These are phyloP conservation scores for Cryptus viduatorius DNA, from an alignment of 2,888 invertebrate genomes.

Conservation along the genomic window DNA sequence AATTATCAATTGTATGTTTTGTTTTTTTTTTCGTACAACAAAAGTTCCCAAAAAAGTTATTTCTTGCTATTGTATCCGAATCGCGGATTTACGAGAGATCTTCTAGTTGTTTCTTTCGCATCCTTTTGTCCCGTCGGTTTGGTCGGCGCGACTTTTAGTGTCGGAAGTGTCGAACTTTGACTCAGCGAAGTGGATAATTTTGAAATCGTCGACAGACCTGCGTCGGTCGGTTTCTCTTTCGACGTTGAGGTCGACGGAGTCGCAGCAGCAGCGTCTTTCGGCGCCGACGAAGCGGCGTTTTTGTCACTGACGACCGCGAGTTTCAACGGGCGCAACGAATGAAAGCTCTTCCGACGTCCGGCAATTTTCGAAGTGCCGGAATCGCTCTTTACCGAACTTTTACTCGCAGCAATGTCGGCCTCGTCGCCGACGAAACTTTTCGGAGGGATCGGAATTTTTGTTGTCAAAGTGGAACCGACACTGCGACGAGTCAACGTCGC, in stretches of 20 bases:
- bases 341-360: slow-evolving; percentile 51
- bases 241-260: background rate
- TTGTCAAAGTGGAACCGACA: slow-evolving; percentile 34
- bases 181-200: background rate
- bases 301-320: slow-evolving; percentile 33
- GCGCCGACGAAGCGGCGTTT: background rate
- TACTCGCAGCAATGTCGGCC: background rate
- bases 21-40: background rate
- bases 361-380: slow-evolving; percentile 46
- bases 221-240: background rate
- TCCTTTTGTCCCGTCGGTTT: slow-evolving; percentile 3
- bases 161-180: background rate
- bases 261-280: slow-evolving; percentile 32
- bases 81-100: background rate
- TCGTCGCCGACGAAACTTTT: background rate
- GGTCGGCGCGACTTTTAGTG: slow-evolving; percentile 3
- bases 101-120: background rate
- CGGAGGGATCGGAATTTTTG: slow-evolving; percentile 32
- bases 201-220: background rate
- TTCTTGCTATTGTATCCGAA: background rate
- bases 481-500: slow-evolving; percentile 50
- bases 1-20: background rate
- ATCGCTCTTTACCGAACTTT: background rate
- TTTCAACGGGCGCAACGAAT: slow-evolving; percentile 37
- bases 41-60: background rate